Percentiles rank a stretch among this genome's conserved stretches.
phyloP scores from a whole-genome alignment of 2,888 invertebrate species.

The Exephanes ischioxanthus region DNA sequence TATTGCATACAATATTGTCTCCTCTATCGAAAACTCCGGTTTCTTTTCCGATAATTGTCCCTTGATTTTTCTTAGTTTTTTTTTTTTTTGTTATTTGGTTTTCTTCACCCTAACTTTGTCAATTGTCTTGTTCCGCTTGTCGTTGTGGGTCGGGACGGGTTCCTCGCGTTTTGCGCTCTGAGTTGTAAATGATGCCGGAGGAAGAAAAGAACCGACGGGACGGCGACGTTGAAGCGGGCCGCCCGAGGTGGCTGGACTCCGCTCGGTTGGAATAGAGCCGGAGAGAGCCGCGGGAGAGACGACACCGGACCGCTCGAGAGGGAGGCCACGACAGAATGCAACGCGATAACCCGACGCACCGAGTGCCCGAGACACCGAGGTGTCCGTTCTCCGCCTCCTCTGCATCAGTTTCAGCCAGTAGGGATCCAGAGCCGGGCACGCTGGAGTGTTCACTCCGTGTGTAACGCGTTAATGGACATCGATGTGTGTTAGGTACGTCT shows the following conservation, averaged over 20 bases:
- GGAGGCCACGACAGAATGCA: slow-evolving; percentile 68
- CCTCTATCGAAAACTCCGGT: no score
- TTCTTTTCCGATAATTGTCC: no score
- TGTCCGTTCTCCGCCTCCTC: slow-evolving; percentile 48
- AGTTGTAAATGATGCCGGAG: not conserved
- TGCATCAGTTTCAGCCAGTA: slow-evolving; percentile 7
- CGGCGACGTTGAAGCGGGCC: not conserved
- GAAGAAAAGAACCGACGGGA: not conserved
- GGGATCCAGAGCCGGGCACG: slow-evolving; percentile 14
- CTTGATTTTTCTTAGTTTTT: not conserved
- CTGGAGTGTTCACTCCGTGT: slow-evolving; percentile 22
- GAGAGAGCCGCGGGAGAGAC: slow-evolving; percentile 63
- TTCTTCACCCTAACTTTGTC: not conserved
- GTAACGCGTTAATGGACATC: slow-evolving; percentile 3
- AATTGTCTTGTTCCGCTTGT: not conserved
- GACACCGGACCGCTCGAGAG: slow-evolving; percentile 68
- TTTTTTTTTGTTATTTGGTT: not conserved
- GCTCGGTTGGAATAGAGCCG: slow-evolving; percentile 66
- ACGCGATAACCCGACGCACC: slow-evolving; percentile 60
- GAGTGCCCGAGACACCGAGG: slow-evolving; percentile 50
- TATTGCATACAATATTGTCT: no score
- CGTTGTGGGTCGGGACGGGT: not conserved
- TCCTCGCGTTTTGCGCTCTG: not conserved
- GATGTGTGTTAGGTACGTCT: slow-evolving; percentile 2
- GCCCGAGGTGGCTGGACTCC: slow-evolving; percentile 67